A percentile compares a stretch with the other conserved stretches of the same genome.
These are phyloP conservation scores for Plestiodon gilberti DNA, from an alignment of 2,113 vertebrate species.

Conservation along the genomic window DNA sequence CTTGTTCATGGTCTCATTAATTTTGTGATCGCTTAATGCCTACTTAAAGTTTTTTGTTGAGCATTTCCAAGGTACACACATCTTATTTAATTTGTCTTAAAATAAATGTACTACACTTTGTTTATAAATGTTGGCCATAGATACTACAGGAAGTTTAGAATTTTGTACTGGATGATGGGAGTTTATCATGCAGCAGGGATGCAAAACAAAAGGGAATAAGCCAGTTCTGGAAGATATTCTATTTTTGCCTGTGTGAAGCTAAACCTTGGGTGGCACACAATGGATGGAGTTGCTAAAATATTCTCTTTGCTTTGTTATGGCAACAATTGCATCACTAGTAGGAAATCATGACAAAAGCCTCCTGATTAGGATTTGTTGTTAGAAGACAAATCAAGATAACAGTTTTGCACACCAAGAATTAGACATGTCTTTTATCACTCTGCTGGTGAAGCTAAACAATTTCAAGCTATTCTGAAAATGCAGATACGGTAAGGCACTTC, in stretches of 20 bases:
- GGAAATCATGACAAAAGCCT: background rate
- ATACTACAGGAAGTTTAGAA: slow-evolving; percentile 44
- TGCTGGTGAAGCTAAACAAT: background rate
- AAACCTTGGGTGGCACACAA: slow-evolving; percentile 1
- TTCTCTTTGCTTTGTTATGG: background rate
- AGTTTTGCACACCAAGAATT: background rate
- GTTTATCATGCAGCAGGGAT: slow-evolving; percentile 29
- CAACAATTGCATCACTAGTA: slow-evolving; percentile 8
- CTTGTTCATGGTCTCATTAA: slow-evolving; percentile 19
- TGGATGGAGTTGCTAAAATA: background rate
- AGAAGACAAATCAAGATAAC: background rate
- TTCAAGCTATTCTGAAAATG: background rate
- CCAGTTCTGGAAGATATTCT: slow-evolving; percentile 19
- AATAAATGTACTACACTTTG: slow-evolving; percentile 51
- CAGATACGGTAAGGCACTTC: too few species aligned
- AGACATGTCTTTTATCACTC: background rate
- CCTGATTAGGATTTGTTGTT: background rate
- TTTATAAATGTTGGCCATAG: slow-evolving; percentile 45
- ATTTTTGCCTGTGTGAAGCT: slow-evolving; percentile 27
- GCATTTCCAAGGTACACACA: slow-evolving; percentile 59
- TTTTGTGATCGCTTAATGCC: slow-evolving; percentile 44
- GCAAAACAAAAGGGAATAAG: slow-evolving; percentile 20
- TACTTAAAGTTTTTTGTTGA: slow-evolving; percentile 54
- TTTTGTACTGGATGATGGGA: background rate
- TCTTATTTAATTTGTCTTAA: slow-evolving; percentile 17